Evolutionary conservation across 2,797 vertebrate species (phyloP).

Genomic region (Glossophaga mutica): DNA sequence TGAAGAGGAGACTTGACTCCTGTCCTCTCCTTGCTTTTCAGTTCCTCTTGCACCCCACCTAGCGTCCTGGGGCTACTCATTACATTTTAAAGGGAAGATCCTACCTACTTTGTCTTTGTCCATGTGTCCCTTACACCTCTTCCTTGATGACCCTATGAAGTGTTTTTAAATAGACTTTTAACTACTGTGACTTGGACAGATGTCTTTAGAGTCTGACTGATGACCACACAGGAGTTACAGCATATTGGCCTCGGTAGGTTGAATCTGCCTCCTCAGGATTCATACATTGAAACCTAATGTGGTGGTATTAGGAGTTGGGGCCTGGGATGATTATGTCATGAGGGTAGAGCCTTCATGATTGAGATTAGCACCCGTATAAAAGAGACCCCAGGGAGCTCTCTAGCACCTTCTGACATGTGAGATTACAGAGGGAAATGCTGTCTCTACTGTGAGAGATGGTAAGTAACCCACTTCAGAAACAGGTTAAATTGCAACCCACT

Average conservation of each 20-base stretch:
- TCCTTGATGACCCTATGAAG: no score
- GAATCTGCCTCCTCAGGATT: background rate
- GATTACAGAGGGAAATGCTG: background rate
- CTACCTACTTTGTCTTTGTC: no score
- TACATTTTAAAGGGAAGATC: background rate
- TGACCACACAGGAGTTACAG: background rate
- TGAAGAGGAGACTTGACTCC: background rate
- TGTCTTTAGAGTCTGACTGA: background rate
- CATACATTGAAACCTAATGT: background rate
- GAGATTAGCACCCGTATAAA: background rate
- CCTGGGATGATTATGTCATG: background rate
- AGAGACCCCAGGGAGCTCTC: background rate
- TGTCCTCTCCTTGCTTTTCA: rapidly evolving
- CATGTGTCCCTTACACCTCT: no score
- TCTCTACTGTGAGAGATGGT: background rate
- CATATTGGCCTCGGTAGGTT: background rate
- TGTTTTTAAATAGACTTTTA: background rate
- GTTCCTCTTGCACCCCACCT: background rate
- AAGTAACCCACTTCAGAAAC: background rate
- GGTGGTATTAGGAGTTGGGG: background rate
- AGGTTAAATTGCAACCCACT: background rate
- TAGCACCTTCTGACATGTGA: background rate
- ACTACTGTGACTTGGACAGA: background rate
- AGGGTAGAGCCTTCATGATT: background rate
- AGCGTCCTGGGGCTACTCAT: background rate